Evolutionary conservation across 2,888 invertebrate species (phyloP).

Genomic region (Ommatoiulus sabulosus): DNA sequence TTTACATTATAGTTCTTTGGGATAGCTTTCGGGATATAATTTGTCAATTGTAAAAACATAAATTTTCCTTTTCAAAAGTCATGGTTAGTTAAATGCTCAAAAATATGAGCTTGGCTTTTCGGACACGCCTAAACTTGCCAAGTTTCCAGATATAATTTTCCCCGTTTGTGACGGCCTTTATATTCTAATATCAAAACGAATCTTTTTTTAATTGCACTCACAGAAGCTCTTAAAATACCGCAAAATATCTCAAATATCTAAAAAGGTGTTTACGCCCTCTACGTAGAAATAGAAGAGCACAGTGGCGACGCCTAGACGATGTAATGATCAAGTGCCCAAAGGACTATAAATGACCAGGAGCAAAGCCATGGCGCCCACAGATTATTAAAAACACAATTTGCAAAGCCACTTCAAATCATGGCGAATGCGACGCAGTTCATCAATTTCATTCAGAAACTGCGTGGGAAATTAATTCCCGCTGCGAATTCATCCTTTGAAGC

Average conservation of each 20-base stretch:
- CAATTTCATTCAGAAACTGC: background rate
- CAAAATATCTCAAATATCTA: background rate
- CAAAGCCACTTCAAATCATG: background rate
- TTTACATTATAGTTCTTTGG: too few relatives aligned
- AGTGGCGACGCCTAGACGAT: background rate
- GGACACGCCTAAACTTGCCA: too few relatives aligned
- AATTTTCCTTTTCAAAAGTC: too few relatives aligned
- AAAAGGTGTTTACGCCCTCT: background rate
- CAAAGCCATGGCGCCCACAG: background rate
- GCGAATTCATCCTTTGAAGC: background rate
- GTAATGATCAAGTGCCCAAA: background rate
- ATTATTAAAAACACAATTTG: slow-evolving; percentile 2
- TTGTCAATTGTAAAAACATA: too few relatives aligned
- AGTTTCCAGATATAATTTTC: too few relatives aligned
- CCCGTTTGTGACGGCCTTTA: too few relatives aligned
- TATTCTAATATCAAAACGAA: too few relatives aligned
- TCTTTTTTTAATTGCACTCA: background rate
- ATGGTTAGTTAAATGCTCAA: too few relatives aligned
- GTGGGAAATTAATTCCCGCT: background rate
- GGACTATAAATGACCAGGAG: background rate
- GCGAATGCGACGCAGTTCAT: background rate
- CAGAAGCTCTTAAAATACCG: background rate
- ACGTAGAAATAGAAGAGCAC: background rate
- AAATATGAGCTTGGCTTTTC: too few relatives aligned
- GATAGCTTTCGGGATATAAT: too few relatives aligned